Evolutionary conservation across 2,797 vertebrate genomes (phyloP), one percentile per base, ranked within the genome.

Genomic region (Oophaga sylvatica): DNA sequence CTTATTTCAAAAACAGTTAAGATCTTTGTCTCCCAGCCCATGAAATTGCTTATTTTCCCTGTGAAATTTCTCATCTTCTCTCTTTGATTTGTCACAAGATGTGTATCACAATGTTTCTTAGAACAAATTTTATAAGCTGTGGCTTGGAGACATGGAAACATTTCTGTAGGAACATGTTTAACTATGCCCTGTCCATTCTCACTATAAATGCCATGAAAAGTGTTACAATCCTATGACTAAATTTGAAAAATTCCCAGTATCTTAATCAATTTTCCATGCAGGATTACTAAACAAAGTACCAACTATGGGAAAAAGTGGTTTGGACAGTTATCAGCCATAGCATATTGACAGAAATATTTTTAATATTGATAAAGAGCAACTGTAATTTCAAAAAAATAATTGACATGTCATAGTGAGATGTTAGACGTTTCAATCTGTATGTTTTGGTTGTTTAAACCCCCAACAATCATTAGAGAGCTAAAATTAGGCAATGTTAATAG

Each of bases 41-140:
- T 89, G 87, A 89, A 89, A 89, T 89, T 89, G 83, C 60, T 65
- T 86, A 85, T 89, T 89, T 89, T 89, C 48, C 79, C 79, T 86
- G 87, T 89, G 87, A 89, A 89, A 89, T 89, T 89, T 78, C 79
- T 89, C 83, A 81, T 86, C 79, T 89, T 86, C 48, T 53, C 71
- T 78, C 87, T 86, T 89, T 89, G 83, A 89, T 89, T 89, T 89
- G 78, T 56, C 29, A 75, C 83, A 48, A 89, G 87, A 89, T 86
- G 87, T 89, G 68, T 85, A 89, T 89, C 87, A 89, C 83, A 89
- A 81, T 59, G 79, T 85, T 85, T 56, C 70, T 85, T 48, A 60
- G 77, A 85, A 85, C 48, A 77, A 62, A 77, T 82, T 89, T 89
- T 81, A 60, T 81, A 89, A n/a, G 15, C 77, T 77, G 26, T 82